phyloP scores from a whole-genome alignment of 1,140 invertebrate species.

The Drosophila ogumai region DNA sequence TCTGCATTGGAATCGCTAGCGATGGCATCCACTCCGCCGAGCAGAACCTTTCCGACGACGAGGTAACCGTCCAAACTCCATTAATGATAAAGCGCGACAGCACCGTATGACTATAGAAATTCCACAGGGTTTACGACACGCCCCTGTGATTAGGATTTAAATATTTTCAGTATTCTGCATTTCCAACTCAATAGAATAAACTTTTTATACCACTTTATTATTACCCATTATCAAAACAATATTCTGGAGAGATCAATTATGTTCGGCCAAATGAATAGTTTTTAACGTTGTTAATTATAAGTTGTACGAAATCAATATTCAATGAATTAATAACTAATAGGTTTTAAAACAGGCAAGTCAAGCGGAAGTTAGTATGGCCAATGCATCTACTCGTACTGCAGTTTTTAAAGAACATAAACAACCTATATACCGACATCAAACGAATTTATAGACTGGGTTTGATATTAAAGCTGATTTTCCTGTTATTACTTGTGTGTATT shows the following conservation, averaged over 20 bases:
- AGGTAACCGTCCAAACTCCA: slow-evolving; percentile 86
- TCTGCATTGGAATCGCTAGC: slow-evolving; percentile 64
- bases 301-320: slow-evolving; percentile 36
- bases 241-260: slow-evolving; percentile 50
- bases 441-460: slow-evolving; percentile 45
- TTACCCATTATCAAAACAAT: slow-evolving; percentile 48
- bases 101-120: slow-evolving; percentile 86
- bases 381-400: slow-evolving; percentile 26
- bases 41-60: slow-evolving; percentile 84
- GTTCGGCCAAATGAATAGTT: slow-evolving; percentile 44
- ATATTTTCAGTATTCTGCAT: slow-evolving; percentile 56
- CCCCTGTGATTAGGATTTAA: slow-evolving; percentile 74
- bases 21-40: slow-evolving; percentile 63
- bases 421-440: slow-evolving; percentile 25
- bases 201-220: slow-evolving; percentile 60
- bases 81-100: slow-evolving; percentile 87
- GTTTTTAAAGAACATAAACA: slow-evolving; percentile 26
- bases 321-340: slow-evolving; percentile 33
- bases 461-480: slow-evolving; percentile 6
- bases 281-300: slow-evolving; percentile 46
- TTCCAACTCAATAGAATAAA: slow-evolving; percentile 57
- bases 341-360: slow-evolving; percentile 24
- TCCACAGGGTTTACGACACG: slow-evolving; percentile 72
- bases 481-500: slow-evolving; percentile 1
- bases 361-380: slow-evolving; percentile 22